phyloP scores from a whole-genome alignment of 2,113 vertebrate genomes.

The Proteles cristata region DNA sequence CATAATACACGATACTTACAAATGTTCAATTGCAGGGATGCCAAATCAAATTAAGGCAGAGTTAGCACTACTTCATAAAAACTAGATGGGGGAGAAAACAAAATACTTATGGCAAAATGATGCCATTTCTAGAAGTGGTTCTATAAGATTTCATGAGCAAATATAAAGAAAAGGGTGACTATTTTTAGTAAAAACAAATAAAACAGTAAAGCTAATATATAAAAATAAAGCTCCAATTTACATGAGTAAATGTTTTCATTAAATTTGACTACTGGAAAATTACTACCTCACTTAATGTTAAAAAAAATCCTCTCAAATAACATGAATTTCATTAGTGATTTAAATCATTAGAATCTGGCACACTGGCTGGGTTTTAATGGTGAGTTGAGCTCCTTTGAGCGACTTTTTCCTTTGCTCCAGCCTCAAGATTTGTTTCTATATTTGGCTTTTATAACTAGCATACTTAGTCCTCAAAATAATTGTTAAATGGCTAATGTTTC shows the following conservation, averaged over 20 bases:
- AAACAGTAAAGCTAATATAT: conserved; percentile 77
- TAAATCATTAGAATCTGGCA: conserved; percentile 70
- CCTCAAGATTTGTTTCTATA: neutral
- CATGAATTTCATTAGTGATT: conserved; percentile 78
- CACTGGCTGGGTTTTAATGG: conserved; percentile 22
- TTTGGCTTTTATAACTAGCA: conserved; percentile 32
- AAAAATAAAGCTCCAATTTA: conserved; percentile 83
- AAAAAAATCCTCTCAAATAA: conserved; percentile 70
- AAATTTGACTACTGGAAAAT: conserved; percentile 83
- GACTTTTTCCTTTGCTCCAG: neutral
- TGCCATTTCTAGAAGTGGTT: conserved; percentile 79
- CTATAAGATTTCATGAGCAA: conserved; percentile 80
- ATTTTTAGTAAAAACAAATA: conserved; percentile 81
- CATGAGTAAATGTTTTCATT: conserved; percentile 86
- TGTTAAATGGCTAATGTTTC: conserved; percentile 42
- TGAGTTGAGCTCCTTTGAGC: conserved; percentile 14
- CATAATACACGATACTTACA: conserved; percentile 89
- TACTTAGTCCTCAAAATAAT: conserved; percentile 56
- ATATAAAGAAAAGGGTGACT: conserved; percentile 74
- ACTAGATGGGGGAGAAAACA: conserved; percentile 83
- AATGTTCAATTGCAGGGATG: conserved; percentile 87
- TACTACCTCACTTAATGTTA: conserved; percentile 79
- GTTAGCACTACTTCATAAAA: conserved; percentile 87
- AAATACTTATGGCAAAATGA: conserved; percentile 83
- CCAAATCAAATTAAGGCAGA: conserved; percentile 88